These are phyloP conservation scores for Tenthredo scrophulariae DNA, from an alignment of 2,888 invertebrate genomes.

Conservation along the genomic window DNA sequence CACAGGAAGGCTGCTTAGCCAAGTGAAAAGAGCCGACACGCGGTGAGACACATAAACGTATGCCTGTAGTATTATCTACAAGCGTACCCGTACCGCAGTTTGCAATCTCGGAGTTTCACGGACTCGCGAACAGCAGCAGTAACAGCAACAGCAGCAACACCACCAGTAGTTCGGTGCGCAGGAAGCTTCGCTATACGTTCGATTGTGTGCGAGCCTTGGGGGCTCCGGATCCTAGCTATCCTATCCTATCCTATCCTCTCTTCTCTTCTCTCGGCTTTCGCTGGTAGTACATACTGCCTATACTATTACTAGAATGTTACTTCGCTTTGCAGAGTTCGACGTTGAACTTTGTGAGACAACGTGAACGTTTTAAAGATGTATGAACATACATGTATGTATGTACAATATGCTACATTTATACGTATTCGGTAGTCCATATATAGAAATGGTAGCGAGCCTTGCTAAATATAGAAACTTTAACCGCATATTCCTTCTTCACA, in stretches of 20 bases:
- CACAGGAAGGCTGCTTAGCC: conserved; percentile 50
- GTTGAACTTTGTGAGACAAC: background rate
- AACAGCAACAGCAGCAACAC: background rate
- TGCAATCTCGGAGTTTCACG: conserved; percentile 40
- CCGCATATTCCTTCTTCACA: background rate
- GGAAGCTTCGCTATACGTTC: background rate
- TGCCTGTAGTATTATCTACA: conserved; percentile 8
- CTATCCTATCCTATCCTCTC: background rate
- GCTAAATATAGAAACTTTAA: conserved; percentile 42
- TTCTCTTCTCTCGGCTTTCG: background rate
- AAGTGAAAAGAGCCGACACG: conserved; percentile 37
- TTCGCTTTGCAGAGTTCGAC: background rate
- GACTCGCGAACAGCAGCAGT: conserved; percentile 5
- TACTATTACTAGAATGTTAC: background rate
- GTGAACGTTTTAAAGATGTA: background rate
- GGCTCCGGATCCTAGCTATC: background rate
- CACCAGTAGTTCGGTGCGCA: background rate
- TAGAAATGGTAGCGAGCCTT: conserved; percentile 29
- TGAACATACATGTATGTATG: no score
- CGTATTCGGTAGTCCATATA: conserved; percentile 40
- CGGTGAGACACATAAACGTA: conserved; percentile 32
- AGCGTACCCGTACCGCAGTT: conserved; percentile 33
- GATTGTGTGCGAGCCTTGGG: conserved; percentile 22
- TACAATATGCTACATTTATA: background rate
- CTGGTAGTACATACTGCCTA: background rate